phyloP scores from a whole-genome alignment of 2,113 vertebrate genomes.

The Isichthys henryi region DNA sequence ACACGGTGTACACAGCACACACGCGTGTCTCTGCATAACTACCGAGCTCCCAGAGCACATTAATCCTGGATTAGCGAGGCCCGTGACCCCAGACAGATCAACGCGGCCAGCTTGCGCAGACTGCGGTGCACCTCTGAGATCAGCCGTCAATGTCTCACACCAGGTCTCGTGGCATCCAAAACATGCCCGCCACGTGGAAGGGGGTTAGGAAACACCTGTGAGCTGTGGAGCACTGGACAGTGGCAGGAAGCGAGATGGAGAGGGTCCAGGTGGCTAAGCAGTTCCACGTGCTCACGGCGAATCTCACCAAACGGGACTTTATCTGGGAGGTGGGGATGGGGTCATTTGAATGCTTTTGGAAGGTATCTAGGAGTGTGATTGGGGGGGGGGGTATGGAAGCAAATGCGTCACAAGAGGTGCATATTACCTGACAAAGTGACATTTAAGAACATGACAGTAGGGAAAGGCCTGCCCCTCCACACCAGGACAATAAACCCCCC shows the following conservation, averaged over 20 bases:
- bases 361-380: not conserved
- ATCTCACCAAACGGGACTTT: not conserved
- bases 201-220: not conserved
- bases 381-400: not conserved
- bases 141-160: not conserved
- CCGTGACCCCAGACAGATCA: constrained; percentile 21
- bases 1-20: not conserved
- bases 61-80: constrained; percentile 34
- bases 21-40: not conserved
- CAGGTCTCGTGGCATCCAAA: not conserved
- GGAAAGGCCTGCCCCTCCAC: not conserved
- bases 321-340: not conserved
- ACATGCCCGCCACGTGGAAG: not conserved
- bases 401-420: not conserved
- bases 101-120: not conserved
- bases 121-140: not conserved
- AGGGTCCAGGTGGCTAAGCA: no score
- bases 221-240: not conserved
- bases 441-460: not conserved
- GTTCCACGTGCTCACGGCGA: not conserved
- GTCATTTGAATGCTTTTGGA: not conserved
- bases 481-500: not conserved
- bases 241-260: not conserved
- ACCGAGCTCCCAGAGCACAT: constrained; percentile 19
- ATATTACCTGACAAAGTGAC: not conserved